A percentile compares a stretch with the other conserved stretches of the same genome.
Evolutionary conservation across 1,140 invertebrate genomes (phyloP).

Genomic region (Apis florea): DNA sequence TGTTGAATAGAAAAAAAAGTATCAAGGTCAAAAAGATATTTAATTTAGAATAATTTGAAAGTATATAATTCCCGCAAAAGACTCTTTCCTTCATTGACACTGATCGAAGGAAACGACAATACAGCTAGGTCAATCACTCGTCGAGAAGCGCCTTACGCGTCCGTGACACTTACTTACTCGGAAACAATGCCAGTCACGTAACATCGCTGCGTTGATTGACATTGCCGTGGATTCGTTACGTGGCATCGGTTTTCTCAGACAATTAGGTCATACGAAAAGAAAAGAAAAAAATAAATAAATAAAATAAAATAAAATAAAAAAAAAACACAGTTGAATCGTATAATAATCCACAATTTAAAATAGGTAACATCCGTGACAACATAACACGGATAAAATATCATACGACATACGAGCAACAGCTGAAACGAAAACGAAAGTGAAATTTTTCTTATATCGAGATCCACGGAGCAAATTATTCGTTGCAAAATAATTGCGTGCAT

Average conservation of each 20-base stretch:
- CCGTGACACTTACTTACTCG: constrained; percentile 58
- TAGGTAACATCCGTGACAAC: constrained; percentile 24
- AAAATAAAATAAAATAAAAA: not conserved
- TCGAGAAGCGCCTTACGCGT: constrained; percentile 44
- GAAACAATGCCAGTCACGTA: constrained; percentile 64
- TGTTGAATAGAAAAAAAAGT: no score
- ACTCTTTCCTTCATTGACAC: not conserved
- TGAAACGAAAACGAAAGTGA: not conserved
- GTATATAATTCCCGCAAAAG: not conserved
- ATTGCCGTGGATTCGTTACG: constrained; percentile 46
- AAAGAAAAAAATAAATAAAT: no score
- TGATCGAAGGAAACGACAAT: not conserved
- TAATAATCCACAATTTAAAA: constrained; percentile 4
- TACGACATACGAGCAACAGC: not conserved
- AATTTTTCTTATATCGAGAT: not conserved
- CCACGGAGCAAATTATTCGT: not conserved
- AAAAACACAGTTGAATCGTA: not conserved
- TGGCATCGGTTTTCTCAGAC: constrained; percentile 21
- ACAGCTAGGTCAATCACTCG: constrained; percentile 61
- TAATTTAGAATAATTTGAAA: not conserved
- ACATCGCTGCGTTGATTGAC: constrained; percentile 54
- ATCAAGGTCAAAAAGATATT: no score
- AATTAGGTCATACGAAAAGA: not conserved
- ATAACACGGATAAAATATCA: not conserved
- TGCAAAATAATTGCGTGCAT: not conserved